A percentile compares a stretch with the other conserved stretches of the same genome.
Evolutionary conservation across 2,888 invertebrate genomes (phyloP).

Genomic region (Gryllus longicercus): DNA sequence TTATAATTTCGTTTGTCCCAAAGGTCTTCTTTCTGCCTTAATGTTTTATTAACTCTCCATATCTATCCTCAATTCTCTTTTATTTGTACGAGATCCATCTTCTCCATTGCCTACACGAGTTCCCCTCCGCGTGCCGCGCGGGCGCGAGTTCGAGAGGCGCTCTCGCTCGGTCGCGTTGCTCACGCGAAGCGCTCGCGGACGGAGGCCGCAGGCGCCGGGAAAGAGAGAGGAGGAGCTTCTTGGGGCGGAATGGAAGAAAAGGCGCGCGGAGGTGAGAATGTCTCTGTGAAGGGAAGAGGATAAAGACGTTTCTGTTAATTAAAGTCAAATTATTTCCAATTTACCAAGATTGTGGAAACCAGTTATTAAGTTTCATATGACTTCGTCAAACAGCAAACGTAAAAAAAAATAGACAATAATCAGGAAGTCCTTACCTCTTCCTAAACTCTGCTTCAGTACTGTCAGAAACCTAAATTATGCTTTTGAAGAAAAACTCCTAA

Average conservation of each 20-base stretch:
- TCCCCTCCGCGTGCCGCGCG: not conserved
- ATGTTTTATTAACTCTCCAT: no score
- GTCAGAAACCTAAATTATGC: not conserved
- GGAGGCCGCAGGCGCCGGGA: not conserved
- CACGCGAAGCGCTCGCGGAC: not conserved
- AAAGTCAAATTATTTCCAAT: slow-evolving; percentile 33
- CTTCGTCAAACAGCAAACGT: not conserved
- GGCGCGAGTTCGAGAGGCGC: not conserved
- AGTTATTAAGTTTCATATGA: slow-evolving; percentile 29
- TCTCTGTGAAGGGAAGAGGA: not conserved
- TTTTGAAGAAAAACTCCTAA: not conserved
- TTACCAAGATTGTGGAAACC: slow-evolving; percentile 25
- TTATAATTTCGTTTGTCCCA: no score
- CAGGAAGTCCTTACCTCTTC: not conserved
- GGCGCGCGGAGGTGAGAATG: slow-evolving; percentile 11
- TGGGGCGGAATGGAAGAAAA: not conserved
- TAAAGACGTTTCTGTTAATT: slow-evolving; percentile 30
- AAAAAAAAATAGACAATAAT: slow-evolving; percentile 6
- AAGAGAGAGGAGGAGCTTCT: not conserved
- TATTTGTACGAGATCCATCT: no score
- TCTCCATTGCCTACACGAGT: no score
- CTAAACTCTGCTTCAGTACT: not conserved
- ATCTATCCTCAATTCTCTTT: no score
- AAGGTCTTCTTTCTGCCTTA: no score
- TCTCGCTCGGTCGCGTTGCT: slow-evolving; percentile 24